Conservation (phyloP, 35 echinoderm and acorn worm species). For the Holothuria glaberrima region DNA sequence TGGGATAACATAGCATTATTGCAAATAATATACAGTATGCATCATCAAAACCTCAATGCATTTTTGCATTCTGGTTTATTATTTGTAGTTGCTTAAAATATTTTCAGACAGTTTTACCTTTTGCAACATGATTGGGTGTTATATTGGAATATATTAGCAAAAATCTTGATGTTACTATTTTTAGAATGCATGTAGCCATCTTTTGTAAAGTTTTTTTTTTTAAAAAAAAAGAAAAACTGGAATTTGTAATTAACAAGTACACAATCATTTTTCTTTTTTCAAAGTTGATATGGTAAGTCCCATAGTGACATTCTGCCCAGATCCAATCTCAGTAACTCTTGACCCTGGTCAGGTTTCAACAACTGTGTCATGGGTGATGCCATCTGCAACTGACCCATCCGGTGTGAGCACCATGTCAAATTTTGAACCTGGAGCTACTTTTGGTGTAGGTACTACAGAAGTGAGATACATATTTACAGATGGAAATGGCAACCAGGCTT, state of each 20-base stretch:
- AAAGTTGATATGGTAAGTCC: conserved; percentile 41
- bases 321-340: background rate
- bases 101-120: background rate
- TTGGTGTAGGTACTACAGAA: background rate
- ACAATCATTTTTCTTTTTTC: background rate
- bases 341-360: conserved; percentile 4
- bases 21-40: too few species aligned
- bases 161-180: background rate
- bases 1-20: too few species aligned
- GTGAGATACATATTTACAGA: conserved; percentile 48
- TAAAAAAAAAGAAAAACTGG: background rate
- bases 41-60: too few species aligned
- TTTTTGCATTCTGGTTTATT: too few species aligned
- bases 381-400: conserved; percentile 22
- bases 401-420: background rate
- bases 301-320: conserved; percentile 34
- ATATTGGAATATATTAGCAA: background rate
- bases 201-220: background rate
- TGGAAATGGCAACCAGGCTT: conserved; percentile 32
- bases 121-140: too few species aligned
- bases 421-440: conserved; percentile 15
- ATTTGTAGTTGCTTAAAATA: too few species aligned
- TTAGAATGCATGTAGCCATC: background rate
- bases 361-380: conserved; percentile 13
- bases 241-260: background rate